These are phyloP conservation scores for Chlorocebus sabaeus DNA, from an alignment of 2,113 vertebrate species.

Conservation along the genomic window DNA sequence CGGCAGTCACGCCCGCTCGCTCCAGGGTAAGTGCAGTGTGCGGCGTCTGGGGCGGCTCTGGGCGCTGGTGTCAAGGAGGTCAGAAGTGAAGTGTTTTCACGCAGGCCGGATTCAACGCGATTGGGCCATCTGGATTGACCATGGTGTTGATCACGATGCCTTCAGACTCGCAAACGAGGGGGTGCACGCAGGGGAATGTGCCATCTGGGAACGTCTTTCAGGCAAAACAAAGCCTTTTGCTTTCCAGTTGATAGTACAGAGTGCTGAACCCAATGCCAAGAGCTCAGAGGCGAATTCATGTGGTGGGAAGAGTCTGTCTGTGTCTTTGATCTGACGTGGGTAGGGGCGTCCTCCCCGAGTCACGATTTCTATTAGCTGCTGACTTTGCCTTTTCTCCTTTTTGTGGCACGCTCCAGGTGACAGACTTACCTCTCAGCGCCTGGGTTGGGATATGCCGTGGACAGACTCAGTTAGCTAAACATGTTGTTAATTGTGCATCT, in stretches of 20 bases:
- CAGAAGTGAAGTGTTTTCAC: not conserved
- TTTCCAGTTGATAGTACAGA: slow-evolving; percentile 45
- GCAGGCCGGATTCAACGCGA: rapidly evolving
- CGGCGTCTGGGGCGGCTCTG: not conserved
- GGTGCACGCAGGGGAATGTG: not conserved
- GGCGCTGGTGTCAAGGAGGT: not conserved
- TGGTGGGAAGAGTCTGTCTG: slow-evolving; percentile 12
- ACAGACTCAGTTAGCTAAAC: rapidly evolving
- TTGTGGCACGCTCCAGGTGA: not conserved
- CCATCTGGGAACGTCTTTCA: slow-evolving; percentile 7
- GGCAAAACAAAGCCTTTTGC: slow-evolving; percentile 33
- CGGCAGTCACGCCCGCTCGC: slow-evolving; percentile 66
- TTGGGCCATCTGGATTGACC: not conserved
- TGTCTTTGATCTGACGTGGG: not conserved
- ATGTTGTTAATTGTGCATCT: not conserved
- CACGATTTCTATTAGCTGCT: not conserved
- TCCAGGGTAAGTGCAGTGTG: slow-evolving; percentile 79
- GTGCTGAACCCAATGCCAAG: not conserved
- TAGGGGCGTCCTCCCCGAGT: rapidly evolving
- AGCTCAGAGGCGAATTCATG: not conserved
- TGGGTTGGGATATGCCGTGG: not conserved
- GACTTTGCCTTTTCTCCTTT: not conserved
- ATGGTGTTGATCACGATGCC: not conserved
- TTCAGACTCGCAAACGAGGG: not conserved
- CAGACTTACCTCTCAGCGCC: not conserved